Percentiles rank a stretch among this genome's conserved stretches.
Conservation (phyloP, 2,113 vertebrate species). For the Donacobius atricapilla region DNA sequence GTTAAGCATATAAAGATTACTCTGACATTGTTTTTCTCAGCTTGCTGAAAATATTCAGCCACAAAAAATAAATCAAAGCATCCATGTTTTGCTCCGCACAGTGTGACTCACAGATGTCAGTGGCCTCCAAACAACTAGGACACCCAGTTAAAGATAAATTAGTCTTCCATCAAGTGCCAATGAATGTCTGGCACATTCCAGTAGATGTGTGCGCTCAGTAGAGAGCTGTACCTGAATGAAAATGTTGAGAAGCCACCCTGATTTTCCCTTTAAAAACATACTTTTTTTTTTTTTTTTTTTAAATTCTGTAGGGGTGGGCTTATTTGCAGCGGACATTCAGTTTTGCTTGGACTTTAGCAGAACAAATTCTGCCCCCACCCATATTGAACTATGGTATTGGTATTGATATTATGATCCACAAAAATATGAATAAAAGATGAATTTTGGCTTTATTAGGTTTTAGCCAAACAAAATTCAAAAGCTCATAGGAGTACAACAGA, state of each 20-base stretch:
- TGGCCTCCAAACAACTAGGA: not conserved
- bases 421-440: not conserved
- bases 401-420: not conserved
- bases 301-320: accelerated
- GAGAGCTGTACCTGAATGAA: not conserved
- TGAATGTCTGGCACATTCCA: not conserved
- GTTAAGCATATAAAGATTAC: not conserved
- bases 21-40: not conserved
- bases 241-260: not conserved
- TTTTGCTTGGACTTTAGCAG: not conserved
- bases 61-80: constrained; percentile 24
- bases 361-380: not conserved
- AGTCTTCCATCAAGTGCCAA: not conserved
- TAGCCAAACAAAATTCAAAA: not conserved
- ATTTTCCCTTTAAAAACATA: not conserved
- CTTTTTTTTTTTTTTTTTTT: too few species aligned
- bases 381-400: not conserved
- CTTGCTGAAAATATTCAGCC: not conserved
- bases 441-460: not conserved
- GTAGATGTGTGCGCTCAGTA: not conserved
- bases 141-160: not conserved
- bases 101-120: not conserved
- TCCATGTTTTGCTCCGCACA: not conserved
- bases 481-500: not conserved
- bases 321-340: not conserved